Base-by-base conservation (phyloP, 2,888 invertebrate genomes). In the Epirrhoe alternata region DNA sequence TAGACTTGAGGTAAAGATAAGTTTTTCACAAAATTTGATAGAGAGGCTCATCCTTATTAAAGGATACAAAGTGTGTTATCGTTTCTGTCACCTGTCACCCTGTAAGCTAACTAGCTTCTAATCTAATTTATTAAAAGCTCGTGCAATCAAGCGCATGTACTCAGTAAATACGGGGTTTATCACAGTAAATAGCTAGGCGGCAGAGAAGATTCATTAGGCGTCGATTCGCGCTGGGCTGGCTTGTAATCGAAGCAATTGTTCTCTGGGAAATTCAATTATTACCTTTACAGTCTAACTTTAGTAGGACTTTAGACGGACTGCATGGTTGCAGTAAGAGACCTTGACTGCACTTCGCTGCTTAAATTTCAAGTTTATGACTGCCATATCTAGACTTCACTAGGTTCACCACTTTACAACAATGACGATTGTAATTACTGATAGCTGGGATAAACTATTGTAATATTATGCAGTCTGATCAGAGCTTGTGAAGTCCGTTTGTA, bases 161-260 rank as follows among this genome's bases (percentile, higher is more conserved):
- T 86, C 85, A 84, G 89, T 89, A 91, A 91, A 90, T 89, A 90
- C 86, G 80, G 88, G 84, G 89, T 89, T 91, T 92, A 92, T 92
- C 91, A 90, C 86, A 77, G 89, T 90, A 89, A 92, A 89, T 91
- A 91, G 89, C 90, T 88, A 90, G 90, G 90, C 92, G 91, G 90
- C 92, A 90, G 81, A 77, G 82, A 86, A 92, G 92, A 92, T 92
- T 92, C 92, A 92, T 92, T 93, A 92, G 89, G 89, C 90, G 88
- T 91, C 90, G 90, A 89, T 90, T 88, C 86, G 86, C 86, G 91
- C 88, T 86, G 86, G 82, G 82, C 83, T 82, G 81, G 84, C 85
- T 86, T 86, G 88, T 92, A 92, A 90, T 92, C 90, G 91, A 87
- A 86, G 90, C 92, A 90, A 92, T 93, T 92, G 92, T 92, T 93